These are phyloP conservation scores for Cactoblastis cactorum DNA, from an alignment of 2,888 invertebrate genomes.

Conservation along the genomic window DNA sequence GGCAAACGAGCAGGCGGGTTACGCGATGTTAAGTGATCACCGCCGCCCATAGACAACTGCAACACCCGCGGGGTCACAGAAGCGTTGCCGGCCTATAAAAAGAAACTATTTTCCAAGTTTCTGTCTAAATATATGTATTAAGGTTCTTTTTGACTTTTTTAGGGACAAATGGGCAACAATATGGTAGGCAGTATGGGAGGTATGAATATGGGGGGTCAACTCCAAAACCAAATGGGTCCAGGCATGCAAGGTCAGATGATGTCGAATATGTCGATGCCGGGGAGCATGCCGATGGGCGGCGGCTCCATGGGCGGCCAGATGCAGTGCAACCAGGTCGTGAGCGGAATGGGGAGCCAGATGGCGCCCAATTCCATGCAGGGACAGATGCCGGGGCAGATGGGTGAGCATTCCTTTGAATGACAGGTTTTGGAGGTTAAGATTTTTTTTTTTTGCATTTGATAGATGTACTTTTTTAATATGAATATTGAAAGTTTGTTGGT, in stretches of 20 bases:
- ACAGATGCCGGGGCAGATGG: constrained; percentile 70
- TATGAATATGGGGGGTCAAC: constrained; percentile 72
- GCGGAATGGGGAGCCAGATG: constrained; percentile 74
- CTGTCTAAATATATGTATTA: no score
- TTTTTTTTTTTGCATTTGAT: no score
- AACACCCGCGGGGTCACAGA: no score
- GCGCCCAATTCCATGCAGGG: constrained; percentile 52
- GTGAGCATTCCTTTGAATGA: constrained; percentile 33
- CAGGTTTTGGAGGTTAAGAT: constrained; percentile 5
- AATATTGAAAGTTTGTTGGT: no score
- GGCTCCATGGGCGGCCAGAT: constrained; percentile 63
- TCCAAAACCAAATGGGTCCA: constrained; percentile 62
- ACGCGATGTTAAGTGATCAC: no score
- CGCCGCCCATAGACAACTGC: no score
- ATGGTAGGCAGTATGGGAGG: constrained; percentile 66
- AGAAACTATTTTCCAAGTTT: no score
- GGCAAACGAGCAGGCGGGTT: no score
- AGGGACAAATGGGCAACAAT: constrained; percentile 76
- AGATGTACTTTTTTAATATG: no score
- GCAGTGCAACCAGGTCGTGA: constrained; percentile 67
- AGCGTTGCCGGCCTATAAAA: no score
- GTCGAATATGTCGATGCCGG: constrained; percentile 65
- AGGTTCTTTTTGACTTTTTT: background rate
- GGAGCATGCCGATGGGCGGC: constrained; percentile 61
- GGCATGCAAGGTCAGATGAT: constrained; percentile 73